Evolutionary conservation across 2,888 invertebrate genomes (phyloP), one percentile per base, ranked within the genome.

Genomic region (Cactoblastis cactorum): DNA sequence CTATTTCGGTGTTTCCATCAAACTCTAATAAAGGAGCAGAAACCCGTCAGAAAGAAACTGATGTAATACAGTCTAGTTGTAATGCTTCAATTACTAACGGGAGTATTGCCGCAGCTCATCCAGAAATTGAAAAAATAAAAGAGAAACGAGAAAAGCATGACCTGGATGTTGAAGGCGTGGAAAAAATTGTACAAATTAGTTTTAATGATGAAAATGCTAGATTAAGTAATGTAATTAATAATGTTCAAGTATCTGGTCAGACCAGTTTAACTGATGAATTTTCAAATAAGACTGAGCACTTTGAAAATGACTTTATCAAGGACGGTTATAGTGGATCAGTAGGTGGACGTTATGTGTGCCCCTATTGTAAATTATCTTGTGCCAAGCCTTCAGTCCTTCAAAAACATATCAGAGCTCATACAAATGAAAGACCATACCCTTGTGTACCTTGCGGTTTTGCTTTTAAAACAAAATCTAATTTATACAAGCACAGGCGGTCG

Each of bases 361-460:
- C 95, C 9, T 97, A 95, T 80, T 97, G 97, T 90, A 95, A 95
- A 80, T 89, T 96, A 76, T 93, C 94, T 60, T 97, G 97, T 90
- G 95, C 97, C 68, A 97, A 97, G 85, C 97, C 97, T 53, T 97
- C 97, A 77, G 97, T 97, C 60, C 91, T 97, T 58, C 95, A 97
- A 81, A 97, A 97, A 91, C 97, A 97, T 91, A 95, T 97, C 80
- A 92, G 97, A 73, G 96, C 97, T 55, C 97, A 97, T 83, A 97
- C 97, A 41, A 96, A 97, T 77, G 97, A 97, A 84, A 91, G 97
- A 67, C 97, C 97, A 52, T 97, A 94, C 88, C 97, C 97, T 22
- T 97, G 97, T 86, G 90, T 92, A 67, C 94, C 95, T 61, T 97
- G 97, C 82, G 96, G 96, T 61, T 96, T 97, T 84, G 95, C 96